Conservation (phyloP, 1,140 invertebrate genomes). For the Dermatophagoides farinae region DNA sequence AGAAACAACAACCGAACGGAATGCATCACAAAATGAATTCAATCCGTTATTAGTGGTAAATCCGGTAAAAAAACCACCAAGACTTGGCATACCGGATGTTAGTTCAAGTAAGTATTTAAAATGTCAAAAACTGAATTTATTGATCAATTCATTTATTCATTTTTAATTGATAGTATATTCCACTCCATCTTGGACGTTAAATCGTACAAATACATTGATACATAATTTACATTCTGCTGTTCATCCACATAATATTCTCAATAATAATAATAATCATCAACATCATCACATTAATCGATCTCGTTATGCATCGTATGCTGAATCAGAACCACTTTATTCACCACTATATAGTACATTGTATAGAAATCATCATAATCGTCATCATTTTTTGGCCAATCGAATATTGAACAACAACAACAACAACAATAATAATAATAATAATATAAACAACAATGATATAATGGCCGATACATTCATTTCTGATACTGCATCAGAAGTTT, state of each 20-base stretch:
- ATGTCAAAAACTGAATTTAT: neutral
- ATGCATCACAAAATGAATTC: neutral
- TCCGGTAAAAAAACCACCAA: slow-evolving; percentile 15
- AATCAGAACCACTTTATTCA: slow-evolving; percentile 4
- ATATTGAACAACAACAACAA: neutral
- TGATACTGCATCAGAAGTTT: slow-evolving; percentile 7
- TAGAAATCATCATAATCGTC: neutral
- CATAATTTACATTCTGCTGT: no score
- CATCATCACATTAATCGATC: neutral
- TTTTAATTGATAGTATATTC: slow-evolving; percentile 3
- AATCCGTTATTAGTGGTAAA: slow-evolving; percentile 10
- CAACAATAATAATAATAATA: no score
- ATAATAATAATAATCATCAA: no score
- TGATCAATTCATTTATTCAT: neutral
- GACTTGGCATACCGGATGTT: slow-evolving; percentile 2
- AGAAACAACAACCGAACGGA: slow-evolving; percentile 2
- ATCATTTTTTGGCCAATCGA: neutral
- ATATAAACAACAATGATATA: no score
- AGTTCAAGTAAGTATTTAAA: neutral
- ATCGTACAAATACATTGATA: neutral
- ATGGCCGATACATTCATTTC: neutral
- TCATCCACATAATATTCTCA: neutral
- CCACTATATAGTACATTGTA: neutral
- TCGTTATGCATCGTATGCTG: slow-evolving; percentile 7
- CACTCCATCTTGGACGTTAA: neutral